Percentiles rank a stretch among this genome's conserved stretches.
Evolutionary conservation across 2,888 invertebrate genomes (phyloP).

Genomic region (Parapristionchus giblindavisi): DNA sequence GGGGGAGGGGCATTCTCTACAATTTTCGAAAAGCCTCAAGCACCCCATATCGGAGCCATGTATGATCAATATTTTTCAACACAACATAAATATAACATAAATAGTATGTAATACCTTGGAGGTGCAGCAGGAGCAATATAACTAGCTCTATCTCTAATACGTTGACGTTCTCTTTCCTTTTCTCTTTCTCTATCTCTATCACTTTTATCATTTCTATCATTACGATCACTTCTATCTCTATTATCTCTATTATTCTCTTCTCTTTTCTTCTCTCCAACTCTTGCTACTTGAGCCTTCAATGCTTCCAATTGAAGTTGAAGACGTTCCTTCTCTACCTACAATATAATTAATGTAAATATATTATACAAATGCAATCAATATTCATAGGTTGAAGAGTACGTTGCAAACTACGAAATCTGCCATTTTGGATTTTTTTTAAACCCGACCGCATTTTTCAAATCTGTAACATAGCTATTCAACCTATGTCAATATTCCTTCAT

Average conservation of each 20-base stretch:
- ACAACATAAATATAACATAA: no score
- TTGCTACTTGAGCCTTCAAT: slow-evolving; percentile 28
- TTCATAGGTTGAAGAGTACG: not conserved
- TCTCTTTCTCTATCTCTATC: not conserved
- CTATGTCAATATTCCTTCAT: not conserved
- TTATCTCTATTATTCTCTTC: slow-evolving; percentile 4
- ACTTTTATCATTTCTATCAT: not conserved
- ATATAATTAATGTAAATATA: not conserved
- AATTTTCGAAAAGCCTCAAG: no score
- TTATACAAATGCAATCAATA: not conserved
- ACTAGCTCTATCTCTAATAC: slow-evolving; percentile 32
- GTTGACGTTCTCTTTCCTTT: not conserved
- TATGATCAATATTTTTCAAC: no score
- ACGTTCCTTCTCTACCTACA: slow-evolving; percentile 37
- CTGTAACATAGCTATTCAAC: not conserved
- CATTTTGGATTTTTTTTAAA: no score
- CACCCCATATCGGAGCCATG: no score
- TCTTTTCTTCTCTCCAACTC: slow-evolving; percentile 1
- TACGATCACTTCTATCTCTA: slow-evolving; percentile 11
- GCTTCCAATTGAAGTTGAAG: slow-evolving; percentile 27
- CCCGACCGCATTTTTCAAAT: not conserved
- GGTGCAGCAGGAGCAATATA: slow-evolving; percentile 34
- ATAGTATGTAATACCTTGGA: no score
- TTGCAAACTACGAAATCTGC: not conserved
- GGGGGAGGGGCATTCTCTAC: no score